A percentile compares a stretch with the other conserved stretches of the same genome.
These are phyloP conservation scores for Halocynthia aurantium DNA, from an alignment of 23 tunicate genomes.

Conservation along the genomic window DNA sequence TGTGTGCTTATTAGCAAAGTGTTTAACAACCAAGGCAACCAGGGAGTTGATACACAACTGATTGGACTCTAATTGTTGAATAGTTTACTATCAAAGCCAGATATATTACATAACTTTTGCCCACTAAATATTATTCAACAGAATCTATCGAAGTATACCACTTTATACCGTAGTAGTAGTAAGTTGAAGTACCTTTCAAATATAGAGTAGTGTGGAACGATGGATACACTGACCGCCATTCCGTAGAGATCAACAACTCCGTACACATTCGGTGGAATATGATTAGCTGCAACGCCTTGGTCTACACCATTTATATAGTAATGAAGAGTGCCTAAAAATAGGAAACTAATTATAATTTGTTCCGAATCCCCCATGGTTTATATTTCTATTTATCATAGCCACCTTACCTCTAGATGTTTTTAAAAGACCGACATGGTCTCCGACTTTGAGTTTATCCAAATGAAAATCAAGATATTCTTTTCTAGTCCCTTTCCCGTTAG, in stretches of 20 bases:
- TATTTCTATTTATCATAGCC: too few species aligned
- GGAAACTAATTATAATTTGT: not conserved
- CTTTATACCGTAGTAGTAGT: not conserved
- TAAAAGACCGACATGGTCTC: not conserved
- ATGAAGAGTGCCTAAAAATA: not conserved
- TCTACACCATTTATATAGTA: slow-evolving; percentile 4
- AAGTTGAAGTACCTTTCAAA: slow-evolving; percentile 1
- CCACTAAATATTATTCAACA: too few species aligned
- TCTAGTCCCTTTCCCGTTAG: slow-evolving; percentile 5
- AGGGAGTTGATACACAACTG: too few species aligned
- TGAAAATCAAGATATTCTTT: slow-evolving; percentile 1
- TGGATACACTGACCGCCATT: slow-evolving; percentile 2
- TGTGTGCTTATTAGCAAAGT: too few species aligned
- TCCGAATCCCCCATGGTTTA: too few species aligned
- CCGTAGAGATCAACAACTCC: slow-evolving; percentile 12
- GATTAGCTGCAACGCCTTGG: slow-evolving; percentile 10
- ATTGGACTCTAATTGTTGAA: too few species aligned
- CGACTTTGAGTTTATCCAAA: slow-evolving; percentile 2
- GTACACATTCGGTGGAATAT: not conserved
- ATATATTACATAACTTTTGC: too few species aligned
- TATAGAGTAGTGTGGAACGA: slow-evolving; percentile 4
- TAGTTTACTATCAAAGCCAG: too few species aligned
- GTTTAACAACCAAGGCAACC: too few species aligned
- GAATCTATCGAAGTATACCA: too few species aligned
- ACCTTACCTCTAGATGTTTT: not conserved